phyloP scores from a whole-genome alignment of 2,113 vertebrate species.

The Rhea americana region DNA sequence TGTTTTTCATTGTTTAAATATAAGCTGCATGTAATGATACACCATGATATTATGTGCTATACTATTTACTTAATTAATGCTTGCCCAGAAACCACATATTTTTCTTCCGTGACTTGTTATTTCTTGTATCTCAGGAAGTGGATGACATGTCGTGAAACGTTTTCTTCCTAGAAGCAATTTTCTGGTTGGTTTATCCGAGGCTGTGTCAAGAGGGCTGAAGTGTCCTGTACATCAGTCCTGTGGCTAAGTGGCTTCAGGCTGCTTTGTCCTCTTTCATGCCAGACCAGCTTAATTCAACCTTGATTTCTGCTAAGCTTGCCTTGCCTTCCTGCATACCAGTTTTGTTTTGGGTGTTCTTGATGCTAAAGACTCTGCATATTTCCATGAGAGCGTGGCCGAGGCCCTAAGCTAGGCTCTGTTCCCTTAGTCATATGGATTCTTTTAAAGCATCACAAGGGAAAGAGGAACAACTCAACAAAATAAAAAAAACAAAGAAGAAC shows the following conservation, averaged over 20 bases:
- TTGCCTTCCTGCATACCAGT: background rate
- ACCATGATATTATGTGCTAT: accelerated
- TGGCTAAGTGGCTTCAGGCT: background rate
- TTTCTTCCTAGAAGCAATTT: background rate
- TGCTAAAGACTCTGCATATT: background rate
- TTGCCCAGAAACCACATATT: background rate
- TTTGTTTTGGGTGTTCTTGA: background rate
- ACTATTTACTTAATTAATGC: background rate
- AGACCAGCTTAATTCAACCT: background rate
- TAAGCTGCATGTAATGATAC: background rate
- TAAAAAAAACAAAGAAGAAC: background rate
- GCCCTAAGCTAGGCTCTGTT: background rate
- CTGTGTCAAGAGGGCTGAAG: background rate
- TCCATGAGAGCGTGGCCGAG: background rate
- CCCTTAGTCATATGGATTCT: background rate
- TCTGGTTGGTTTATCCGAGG: background rate
- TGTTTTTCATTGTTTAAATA: background rate
- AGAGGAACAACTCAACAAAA: background rate
- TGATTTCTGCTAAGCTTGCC: background rate
- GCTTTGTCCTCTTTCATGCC: background rate
- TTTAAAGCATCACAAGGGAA: background rate
- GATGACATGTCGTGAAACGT: background rate
- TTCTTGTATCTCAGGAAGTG: background rate
- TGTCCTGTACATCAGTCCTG: background rate
- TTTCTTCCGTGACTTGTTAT: background rate